Evolutionary conservation across 2,888 invertebrate genomes (phyloP), one percentile per base, ranked within the genome.

Genomic region (Drosophila greeni): DNA sequence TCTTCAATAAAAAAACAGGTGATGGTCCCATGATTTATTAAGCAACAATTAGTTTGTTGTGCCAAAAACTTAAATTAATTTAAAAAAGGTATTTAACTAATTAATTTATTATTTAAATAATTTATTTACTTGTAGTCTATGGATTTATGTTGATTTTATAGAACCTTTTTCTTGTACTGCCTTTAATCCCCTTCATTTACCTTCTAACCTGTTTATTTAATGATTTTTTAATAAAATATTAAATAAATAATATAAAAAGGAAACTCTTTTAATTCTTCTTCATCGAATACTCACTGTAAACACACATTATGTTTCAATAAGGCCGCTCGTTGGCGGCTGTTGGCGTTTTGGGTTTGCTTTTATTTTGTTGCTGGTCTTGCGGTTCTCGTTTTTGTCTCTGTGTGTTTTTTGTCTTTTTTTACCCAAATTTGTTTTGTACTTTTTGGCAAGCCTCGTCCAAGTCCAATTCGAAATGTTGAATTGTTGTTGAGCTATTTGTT

Each of bases 291-390:
- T 37, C 64, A 70, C 73, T 71, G 75, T 60, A 57, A 49, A 23
- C 48, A 16, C 9, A 37, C 61, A 61, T 59, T 34, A 69, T 72
- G 64, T 65, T 75, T 70, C 75, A 67, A 74, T 74, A 72, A 77
- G 75, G 78, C 68, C 78, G 66, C 57, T 31, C 29, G 59, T 74
- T 58, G 52, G 71, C 43, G 67, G 75, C 70, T 64, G 58, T 59
- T 59, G 58, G 42, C 55, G 58, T 59, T 33, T 23, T 12, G 47
- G 3, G 56, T 36, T 57, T 49, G 52, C 40, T 56, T 66, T 57
- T 56, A 65, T 66, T 66, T 51, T 55, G 54, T 67, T 39, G 49
- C 31, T 66, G 59, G 45, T 60, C 43, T 68, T 67, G 54, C 61
- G 49, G 51, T 64, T 66, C 42, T 65, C 57, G 65, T 64, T 67